Evolutionary conservation across 2,888 invertebrate genomes (phyloP).

Genomic region (Harmothoe impar): DNA sequence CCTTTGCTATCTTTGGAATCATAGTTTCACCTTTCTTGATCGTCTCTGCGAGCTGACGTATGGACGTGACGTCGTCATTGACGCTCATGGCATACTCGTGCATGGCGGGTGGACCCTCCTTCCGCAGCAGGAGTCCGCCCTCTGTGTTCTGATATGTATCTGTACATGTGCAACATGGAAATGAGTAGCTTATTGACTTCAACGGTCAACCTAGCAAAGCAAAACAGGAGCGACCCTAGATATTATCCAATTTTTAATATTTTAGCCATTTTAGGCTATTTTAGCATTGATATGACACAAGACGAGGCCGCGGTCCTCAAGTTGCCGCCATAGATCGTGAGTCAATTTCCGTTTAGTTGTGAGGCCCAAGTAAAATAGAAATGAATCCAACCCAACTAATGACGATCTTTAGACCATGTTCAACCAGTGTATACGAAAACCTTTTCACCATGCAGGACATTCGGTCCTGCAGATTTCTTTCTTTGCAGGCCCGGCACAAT

Average conservation of each 20-base stretch:
- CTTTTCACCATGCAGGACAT: too few species aligned
- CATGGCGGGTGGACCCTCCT: not conserved
- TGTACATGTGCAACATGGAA: not conserved
- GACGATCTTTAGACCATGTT: too few species aligned
- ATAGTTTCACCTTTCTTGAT: not conserved
- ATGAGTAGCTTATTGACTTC: not conserved
- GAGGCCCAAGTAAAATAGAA: too few species aligned
- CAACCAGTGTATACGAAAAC: too few species aligned
- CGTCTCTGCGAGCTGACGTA: not conserved
- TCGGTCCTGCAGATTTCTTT: too few species aligned
- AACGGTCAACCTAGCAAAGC: not conserved
- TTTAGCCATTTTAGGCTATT: not conserved
- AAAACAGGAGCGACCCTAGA: not conserved
- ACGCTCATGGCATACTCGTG: slow-evolving; percentile 2
- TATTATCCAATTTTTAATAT: not conserved
- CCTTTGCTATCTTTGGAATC: not conserved
- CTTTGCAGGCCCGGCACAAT: too few species aligned
- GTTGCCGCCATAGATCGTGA: not conserved
- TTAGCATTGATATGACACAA: not conserved
- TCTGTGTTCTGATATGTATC: not conserved
- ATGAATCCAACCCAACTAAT: too few species aligned
- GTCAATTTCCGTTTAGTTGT: too few species aligned
- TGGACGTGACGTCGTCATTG: not conserved
- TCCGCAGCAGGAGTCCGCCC: not conserved
- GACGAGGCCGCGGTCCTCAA: not conserved